Conservation (phyloP, 2,797 vertebrate genomes). For the Brachymystax lenok region DNA sequence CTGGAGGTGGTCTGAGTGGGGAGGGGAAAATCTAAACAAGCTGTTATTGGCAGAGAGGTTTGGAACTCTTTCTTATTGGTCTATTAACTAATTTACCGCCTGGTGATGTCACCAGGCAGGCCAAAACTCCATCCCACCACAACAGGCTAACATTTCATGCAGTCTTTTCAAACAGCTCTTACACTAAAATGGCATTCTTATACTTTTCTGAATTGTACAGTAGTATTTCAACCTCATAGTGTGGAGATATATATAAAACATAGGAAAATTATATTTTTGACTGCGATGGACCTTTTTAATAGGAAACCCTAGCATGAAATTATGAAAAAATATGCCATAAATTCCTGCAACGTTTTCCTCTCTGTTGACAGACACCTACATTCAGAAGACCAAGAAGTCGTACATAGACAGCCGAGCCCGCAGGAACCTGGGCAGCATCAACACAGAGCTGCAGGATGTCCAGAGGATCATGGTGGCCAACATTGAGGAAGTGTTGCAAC, state of each 20-base stretch:
- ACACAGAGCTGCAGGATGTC: slow-evolving; percentile 98
- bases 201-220: slow-evolving; percentile 48
- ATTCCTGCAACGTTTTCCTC: background rate
- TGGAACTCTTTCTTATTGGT: too few species aligned
- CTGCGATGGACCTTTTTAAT: background rate
- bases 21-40: too few species aligned
- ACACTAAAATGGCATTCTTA: too few species aligned
- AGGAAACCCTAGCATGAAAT: background rate
- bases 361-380: slow-evolving; percentile 87
- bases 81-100: too few species aligned
- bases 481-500: slow-evolving; percentile 95
- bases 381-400: slow-evolving; percentile 98
- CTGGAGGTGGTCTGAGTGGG: too few species aligned
- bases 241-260: slow-evolving; percentile 80
- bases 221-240: slow-evolving; percentile 97
- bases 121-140: too few species aligned
- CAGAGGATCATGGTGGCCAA: slow-evolving; percentile 99
- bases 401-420: slow-evolving; percentile 96
- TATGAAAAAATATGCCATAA: background rate
- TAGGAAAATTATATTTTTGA: background rate
- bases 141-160: too few species aligned
- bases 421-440: slow-evolving; percentile 95
- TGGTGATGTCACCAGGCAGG: too few species aligned
- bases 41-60: too few species aligned
- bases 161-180: too few species aligned